These are phyloP conservation scores for Heliangelus exortis DNA, from an alignment of 2,797 vertebrate genomes.

Conservation along the genomic window DNA sequence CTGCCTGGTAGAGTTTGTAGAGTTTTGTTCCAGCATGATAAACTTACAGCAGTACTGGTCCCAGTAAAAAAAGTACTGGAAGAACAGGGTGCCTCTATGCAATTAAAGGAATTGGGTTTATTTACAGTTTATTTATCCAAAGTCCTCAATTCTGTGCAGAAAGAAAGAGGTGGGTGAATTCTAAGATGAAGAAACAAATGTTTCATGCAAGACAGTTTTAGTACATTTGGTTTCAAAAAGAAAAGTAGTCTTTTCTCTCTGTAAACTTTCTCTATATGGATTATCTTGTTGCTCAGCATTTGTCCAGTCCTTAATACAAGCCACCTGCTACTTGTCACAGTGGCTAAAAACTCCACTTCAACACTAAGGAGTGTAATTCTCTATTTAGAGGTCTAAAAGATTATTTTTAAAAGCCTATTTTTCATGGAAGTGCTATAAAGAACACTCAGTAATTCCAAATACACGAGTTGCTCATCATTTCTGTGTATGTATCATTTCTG, in stretches of 20 bases:
- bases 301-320: not conserved
- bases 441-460: not conserved
- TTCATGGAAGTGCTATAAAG: not conserved
- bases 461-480: not conserved
- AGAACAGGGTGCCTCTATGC: not conserved
- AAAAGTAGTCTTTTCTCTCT: not conserved
- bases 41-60: not conserved
- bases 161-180: not conserved
- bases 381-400: not conserved
- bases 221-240: not conserved
- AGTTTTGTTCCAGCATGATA: not conserved
- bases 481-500: not conserved
- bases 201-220: not conserved
- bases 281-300: not conserved
- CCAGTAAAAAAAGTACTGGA: not conserved
- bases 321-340: not conserved
- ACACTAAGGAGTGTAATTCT: not conserved
- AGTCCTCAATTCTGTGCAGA: accelerated
- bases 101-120: not conserved
- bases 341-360: not conserved
- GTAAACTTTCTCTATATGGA: not conserved
- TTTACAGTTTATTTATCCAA: not conserved
- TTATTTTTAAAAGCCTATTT: not conserved
- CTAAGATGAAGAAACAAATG: not conserved
- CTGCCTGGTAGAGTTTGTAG: not conserved